Base-by-base conservation (phyloP, 2,888 invertebrate genomes). In the Laothoe populi region DNA sequence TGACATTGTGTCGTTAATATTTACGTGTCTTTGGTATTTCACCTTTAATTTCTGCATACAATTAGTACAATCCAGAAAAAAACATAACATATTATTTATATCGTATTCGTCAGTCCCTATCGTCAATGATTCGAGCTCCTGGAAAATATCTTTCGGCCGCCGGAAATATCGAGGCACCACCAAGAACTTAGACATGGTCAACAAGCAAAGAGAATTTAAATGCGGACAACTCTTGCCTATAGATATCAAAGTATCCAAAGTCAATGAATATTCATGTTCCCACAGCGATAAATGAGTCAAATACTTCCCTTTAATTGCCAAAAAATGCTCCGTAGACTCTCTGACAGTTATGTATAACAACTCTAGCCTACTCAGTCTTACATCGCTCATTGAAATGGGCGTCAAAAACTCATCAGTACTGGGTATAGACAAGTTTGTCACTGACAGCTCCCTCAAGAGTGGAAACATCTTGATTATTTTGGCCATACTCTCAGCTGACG, bases 291-390 rank as follows among this genome's bases (percentile, higher is more conserved):
- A 93, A 70, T 92, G 87, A 53, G 92, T 90, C 62, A 93, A 79
- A 72, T 88, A 87, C 57, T 66, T 73, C 3, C 93, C 93, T 78
- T 93, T 93, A 2, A 86, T 75, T 1, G 73, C 69, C 46, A 93
- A 70, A 57, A 93, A 84, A 31, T 84, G 81, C 62, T 86, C 82
- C 81, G 93, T 82, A 0, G 90, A 83, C 65, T 85, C 80, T 42
- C 89, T 81, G 66, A 82, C 92, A 58, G 91, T 86, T 73, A 92
- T 93, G 79, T 92, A 93, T 0, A 92, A 91, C 64, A 93, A 80
- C 73, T 90, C 86, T 64, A 93, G 76, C 64, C 84, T 82, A 63
- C 74, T 78, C 45, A 93, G 77, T 59, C 82, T 79, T 48, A 91
- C 77, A 49, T 90, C 85, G 66, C 92, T 92, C 16, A 72, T 65